Evolutionary conservation across 2,113 vertebrate species (phyloP).

Genomic region (Alosa alosa): DNA sequence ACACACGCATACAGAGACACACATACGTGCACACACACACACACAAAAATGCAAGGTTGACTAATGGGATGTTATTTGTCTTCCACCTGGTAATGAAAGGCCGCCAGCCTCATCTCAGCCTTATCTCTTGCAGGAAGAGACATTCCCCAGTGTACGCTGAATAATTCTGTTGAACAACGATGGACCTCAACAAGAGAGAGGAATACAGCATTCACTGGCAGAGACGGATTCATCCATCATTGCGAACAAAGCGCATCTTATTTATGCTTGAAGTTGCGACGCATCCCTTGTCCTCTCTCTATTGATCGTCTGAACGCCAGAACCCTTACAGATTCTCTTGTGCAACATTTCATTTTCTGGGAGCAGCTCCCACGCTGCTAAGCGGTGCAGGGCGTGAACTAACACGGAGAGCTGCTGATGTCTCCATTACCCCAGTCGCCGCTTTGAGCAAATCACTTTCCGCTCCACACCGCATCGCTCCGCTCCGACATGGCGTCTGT

Average conservation of each 20-base stretch:
- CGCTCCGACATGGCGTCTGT: slow-evolving; percentile 12
- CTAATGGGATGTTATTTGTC: neutral
- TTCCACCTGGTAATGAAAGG: neutral
- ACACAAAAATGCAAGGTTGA: neutral
- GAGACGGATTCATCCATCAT: neutral
- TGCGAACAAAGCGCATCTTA: neutral
- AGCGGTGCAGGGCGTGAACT: neutral
- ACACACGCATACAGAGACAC: neutral
- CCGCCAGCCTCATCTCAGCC: neutral
- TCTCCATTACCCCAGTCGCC: slow-evolving; percentile 26
- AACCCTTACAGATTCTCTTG: neutral
- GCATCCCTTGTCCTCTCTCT: neutral
- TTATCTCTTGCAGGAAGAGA: neutral
- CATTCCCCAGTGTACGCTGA: neutral
- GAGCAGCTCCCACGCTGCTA: neutral
- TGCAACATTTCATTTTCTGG: neutral
- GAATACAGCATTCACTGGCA: neutral
- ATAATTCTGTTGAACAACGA: neutral
- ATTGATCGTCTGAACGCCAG: neutral
- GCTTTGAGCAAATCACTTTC: slow-evolving; percentile 36
- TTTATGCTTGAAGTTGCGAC: neutral
- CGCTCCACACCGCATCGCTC: neutral
- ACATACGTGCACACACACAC: neutral
- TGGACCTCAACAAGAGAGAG: neutral
- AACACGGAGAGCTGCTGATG: slow-evolving; percentile 11